Evolutionary conservation across 1,140 invertebrate genomes (phyloP).

Genomic region (Drosophila parabipectinata): DNA sequence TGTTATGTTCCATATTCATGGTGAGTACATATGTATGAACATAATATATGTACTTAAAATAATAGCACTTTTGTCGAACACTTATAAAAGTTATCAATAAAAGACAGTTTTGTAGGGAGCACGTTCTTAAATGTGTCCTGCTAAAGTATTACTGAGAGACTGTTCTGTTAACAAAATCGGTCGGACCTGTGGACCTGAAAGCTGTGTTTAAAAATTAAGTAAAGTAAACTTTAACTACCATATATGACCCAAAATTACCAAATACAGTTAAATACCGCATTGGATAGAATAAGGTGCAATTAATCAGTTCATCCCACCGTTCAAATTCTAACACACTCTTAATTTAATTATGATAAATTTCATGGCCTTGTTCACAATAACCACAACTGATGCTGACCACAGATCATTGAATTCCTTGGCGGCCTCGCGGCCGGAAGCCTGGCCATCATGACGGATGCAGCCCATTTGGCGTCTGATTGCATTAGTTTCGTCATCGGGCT

Average conservation of each 20-base stretch:
- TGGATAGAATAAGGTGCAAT: too few species aligned
- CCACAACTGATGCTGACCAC: conserved; percentile 37
- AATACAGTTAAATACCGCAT: conserved; percentile 1
- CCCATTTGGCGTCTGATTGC: conserved; percentile 93
- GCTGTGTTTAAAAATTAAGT: too few species aligned
- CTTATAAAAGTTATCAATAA: too few species aligned
- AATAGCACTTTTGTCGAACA: too few species aligned
- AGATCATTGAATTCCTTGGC: conserved; percentile 89
- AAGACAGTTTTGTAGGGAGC: too few species aligned
- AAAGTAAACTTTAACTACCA: too few species aligned
- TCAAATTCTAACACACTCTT: conserved; percentile 11
- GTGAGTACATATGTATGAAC: conserved; percentile 79
- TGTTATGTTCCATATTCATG: conserved; percentile 88
- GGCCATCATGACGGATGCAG: conserved; percentile 93
- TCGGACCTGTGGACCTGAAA: too few species aligned
- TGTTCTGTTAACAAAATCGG: too few species aligned
- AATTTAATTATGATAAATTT: conserved; percentile 72
- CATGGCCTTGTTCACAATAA: conserved; percentile 20
- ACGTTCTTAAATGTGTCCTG: too few species aligned
- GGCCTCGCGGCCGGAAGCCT: conserved; percentile 92
- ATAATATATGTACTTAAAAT: too few species aligned
- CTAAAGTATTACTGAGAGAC: too few species aligned
- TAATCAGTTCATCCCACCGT: neutral
- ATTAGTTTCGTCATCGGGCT: conserved; percentile 92
- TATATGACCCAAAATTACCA: neutral